A percentile compares a stretch with the other conserved stretches of the same genome.
Evolutionary conservation across 2,113 vertebrate species (phyloP).

Genomic region (Tautogolabrus adspersus): DNA sequence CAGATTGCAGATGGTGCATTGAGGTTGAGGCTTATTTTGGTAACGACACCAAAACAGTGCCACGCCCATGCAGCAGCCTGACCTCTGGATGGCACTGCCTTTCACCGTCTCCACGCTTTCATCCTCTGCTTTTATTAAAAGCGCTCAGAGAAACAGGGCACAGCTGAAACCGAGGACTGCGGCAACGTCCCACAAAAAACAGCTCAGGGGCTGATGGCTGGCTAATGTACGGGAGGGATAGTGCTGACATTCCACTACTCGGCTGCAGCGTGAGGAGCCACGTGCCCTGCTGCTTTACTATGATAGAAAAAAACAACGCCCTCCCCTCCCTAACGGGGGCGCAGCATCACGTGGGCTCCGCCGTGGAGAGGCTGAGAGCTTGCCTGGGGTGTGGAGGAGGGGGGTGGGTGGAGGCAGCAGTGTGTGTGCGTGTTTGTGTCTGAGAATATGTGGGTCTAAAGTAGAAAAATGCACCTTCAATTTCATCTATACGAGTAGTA

Average conservation of each 20-base stretch:
- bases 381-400: slow-evolving; percentile 61
- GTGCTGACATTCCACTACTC: slow-evolving; percentile 80
- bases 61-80: slow-evolving; percentile 78
- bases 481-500: neutral
- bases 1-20: slow-evolving; percentile 12
- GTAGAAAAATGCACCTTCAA: slow-evolving; percentile 1
- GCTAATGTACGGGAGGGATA: slow-evolving; percentile 47
- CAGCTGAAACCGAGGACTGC: slow-evolving; percentile 70
- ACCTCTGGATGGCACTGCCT: slow-evolving; percentile 71
- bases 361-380: slow-evolving; percentile 64
- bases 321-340: slow-evolving; percentile 34
- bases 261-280: slow-evolving; percentile 82
- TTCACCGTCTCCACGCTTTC: slow-evolving; percentile 23
- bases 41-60: slow-evolving; percentile 49
- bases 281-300: slow-evolving; percentile 80
- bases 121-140: slow-evolving; percentile 23
- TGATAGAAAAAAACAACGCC: slow-evolving; percentile 72
- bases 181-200: slow-evolving; percentile 44
- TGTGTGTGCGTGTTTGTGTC: slow-evolving; percentile 30
- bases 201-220: slow-evolving; percentile 51
- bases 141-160: slow-evolving; percentile 27
- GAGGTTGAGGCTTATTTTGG: slow-evolving; percentile 13
- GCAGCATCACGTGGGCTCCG: slow-evolving; percentile 65
- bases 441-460: slow-evolving; percentile 36
- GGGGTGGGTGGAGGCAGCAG: slow-evolving; percentile 22